Evolutionary conservation across 2,113 vertebrate species (phyloP), one percentile per base, ranked within the genome.

Genomic region (Oreotrochilus melanogaster): DNA sequence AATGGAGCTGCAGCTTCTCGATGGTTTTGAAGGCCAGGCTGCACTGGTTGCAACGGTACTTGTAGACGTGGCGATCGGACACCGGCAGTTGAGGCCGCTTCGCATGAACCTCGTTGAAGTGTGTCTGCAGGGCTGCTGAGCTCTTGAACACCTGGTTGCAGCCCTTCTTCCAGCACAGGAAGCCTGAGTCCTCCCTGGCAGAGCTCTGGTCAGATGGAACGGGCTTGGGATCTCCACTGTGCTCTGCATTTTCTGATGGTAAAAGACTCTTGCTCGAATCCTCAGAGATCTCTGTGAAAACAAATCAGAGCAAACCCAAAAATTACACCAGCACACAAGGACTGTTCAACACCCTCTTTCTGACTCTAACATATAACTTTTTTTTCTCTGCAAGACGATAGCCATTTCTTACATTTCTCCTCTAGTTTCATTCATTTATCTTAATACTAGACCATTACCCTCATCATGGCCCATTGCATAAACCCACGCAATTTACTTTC

Each of bases 91-190:
- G 99, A 17, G 99, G 99, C 95, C 99, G 98, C 98, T 99, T 99
- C 95, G 99, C 98, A 9, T 99, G 99, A 74, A 99, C 98, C 72
- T 99, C 99, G 3, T 98, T 99, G 98, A 99, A 99, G 94, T 99
- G 99, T 27, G 99, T 98, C 97, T 99, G 99, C 72, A 99, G 99
- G 57, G 99, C 98, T 47, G 98, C 98, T 1, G 99, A 99, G 78
- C 98, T 99, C 96, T 99, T 99, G 96, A 99, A 99, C 75, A 99
- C 98, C 97, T 99, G 99, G 98, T 99, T 99, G 95, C 99, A 99
- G 88, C 99, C 99, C 95, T 99, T 99, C 97, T 99, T 99, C 99
- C 99, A 99, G 97, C 99, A 99, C 54, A 99, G 98, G 94, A 99
- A 99, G 82, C 99, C 98, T 2, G 98, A 95, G 86, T 99, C 99